A percentile compares a stretch with the other conserved stretches of the same genome.
These are phyloP conservation scores for Artemisiospiza belli DNA, from an alignment of 2,113 vertebrate genomes.

Conservation along the genomic window DNA sequence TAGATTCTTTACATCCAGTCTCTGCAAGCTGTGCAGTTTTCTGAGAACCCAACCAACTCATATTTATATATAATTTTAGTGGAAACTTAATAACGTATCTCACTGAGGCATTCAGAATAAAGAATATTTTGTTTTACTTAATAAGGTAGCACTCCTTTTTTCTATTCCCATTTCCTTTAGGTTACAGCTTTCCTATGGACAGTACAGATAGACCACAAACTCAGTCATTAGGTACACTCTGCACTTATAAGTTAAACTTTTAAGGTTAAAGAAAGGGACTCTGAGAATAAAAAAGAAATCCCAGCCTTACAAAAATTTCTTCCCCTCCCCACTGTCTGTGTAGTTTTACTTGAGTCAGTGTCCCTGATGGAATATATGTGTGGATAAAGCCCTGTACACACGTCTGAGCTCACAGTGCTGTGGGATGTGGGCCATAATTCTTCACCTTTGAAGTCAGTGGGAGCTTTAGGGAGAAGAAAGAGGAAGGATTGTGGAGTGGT, in stretches of 20 bases:
- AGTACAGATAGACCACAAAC: not conserved
- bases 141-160: not conserved
- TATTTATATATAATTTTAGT: not conserved
- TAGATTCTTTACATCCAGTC: not conserved
- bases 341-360: not conserved
- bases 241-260: not conserved
- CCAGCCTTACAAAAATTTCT: not conserved
- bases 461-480: constrained; percentile 53
- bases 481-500: constrained; percentile 38
- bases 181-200: not conserved
- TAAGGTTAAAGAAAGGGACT: not conserved
- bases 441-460: constrained; percentile 65
- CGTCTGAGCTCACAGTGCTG: not conserved
- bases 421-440: constrained; percentile 12
- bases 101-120: not conserved
- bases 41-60: not conserved
- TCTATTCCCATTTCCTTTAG: not conserved
- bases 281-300: not conserved
- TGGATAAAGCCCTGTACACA: constrained; percentile 18
- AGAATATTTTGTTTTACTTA: not conserved
- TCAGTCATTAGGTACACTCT: not conserved
- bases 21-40: not conserved
- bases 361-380: constrained; percentile 7
- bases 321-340: not conserved
- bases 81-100: not conserved